A percentile compares a stretch with the other conserved stretches of the same genome.
phyloP scores from a whole-genome alignment of 2,888 invertebrate genomes.

The Temnothorax ravouxi region DNA sequence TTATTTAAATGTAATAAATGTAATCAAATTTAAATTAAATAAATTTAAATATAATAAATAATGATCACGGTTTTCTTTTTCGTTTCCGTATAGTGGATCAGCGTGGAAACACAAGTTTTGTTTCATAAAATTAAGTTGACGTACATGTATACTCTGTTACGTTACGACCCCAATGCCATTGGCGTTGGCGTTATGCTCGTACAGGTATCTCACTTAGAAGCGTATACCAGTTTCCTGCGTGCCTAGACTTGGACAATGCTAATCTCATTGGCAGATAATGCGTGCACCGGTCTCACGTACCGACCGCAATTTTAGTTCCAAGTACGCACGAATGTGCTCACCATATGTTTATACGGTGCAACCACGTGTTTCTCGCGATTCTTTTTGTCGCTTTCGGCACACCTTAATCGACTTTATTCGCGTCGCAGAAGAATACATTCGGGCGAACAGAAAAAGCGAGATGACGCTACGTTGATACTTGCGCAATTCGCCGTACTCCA shows the following conservation, averaged over 20 bases:
- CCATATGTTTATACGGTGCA: conserved; percentile 60
- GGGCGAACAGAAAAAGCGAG: neutral
- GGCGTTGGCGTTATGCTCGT: conserved; percentile 17
- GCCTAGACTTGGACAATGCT: conserved; percentile 78
- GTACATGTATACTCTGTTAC: conserved; percentile 27
- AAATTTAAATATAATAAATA: neutral
- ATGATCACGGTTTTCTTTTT: neutral
- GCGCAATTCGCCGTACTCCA: conserved; percentile 27
- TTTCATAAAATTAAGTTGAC: conserved; percentile 56
- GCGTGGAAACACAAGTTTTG: neutral
- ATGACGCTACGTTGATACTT: conserved; percentile 1
- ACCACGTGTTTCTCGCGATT: conserved; percentile 56
- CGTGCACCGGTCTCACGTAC: conserved; percentile 79
- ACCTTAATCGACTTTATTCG: conserved; percentile 28
- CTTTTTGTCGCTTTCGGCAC: conserved; percentile 48
- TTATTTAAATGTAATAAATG: neutral
- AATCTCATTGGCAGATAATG: conserved; percentile 80
- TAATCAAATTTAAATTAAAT: too few relatives aligned
- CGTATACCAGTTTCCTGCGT: conserved; percentile 51
- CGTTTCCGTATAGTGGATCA: neutral
- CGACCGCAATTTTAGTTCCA: conserved; percentile 81
- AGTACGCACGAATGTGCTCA: conserved; percentile 74
- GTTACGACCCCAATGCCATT: conserved; percentile 62
- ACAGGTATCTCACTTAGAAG: conserved; percentile 64
- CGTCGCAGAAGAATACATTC: neutral